Percentiles rank a stretch among this genome's conserved stretches.
phyloP scores from a whole-genome alignment of 2,888 invertebrate species.

The Eustalomyia histrio region DNA sequence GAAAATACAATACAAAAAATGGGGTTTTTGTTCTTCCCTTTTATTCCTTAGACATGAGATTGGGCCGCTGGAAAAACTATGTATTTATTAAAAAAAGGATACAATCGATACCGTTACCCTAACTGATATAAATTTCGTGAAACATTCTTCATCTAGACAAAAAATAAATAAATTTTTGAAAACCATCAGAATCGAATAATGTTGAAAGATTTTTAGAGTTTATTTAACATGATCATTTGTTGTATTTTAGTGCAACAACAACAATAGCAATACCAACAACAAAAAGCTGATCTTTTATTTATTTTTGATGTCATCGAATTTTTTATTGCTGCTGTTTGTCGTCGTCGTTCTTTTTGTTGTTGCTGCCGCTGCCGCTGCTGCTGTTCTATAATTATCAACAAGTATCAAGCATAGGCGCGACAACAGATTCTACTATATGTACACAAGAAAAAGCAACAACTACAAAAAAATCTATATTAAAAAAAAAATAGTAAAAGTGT shows the following conservation, averaged over 20 bases:
- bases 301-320: slow-evolving; percentile 52
- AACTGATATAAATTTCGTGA: too few relatives aligned
- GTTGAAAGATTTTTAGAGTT: slow-evolving; percentile 21
- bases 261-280: slow-evolving; percentile 5
- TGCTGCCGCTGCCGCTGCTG: slow-evolving; percentile 7
- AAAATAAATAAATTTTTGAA: slow-evolving; percentile 2
- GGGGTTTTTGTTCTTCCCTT: too few relatives aligned
- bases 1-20: too few relatives aligned
- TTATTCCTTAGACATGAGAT: too few relatives aligned
- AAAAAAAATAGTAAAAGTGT: background rate
- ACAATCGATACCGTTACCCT: too few relatives aligned
- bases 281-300: slow-evolving; percentile 48
- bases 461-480: slow-evolving; percentile 10
- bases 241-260: slow-evolving; percentile 32
- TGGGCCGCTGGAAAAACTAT: too few relatives aligned
- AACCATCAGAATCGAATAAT: slow-evolving; percentile 2
- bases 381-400: slow-evolving; percentile 55
- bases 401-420: slow-evolving; percentile 49
- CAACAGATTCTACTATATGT: slow-evolving; percentile 32
- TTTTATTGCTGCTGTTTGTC: slow-evolving; percentile 38
- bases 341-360: slow-evolving; percentile 13
- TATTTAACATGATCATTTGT: slow-evolving; percentile 50
- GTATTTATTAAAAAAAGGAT: too few relatives aligned
- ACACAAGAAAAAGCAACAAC: slow-evolving; percentile 12
- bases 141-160: too few relatives aligned